Base-by-base conservation (phyloP, 2,888 invertebrate genomes). In the Hirtodrosophila alboralis region DNA sequence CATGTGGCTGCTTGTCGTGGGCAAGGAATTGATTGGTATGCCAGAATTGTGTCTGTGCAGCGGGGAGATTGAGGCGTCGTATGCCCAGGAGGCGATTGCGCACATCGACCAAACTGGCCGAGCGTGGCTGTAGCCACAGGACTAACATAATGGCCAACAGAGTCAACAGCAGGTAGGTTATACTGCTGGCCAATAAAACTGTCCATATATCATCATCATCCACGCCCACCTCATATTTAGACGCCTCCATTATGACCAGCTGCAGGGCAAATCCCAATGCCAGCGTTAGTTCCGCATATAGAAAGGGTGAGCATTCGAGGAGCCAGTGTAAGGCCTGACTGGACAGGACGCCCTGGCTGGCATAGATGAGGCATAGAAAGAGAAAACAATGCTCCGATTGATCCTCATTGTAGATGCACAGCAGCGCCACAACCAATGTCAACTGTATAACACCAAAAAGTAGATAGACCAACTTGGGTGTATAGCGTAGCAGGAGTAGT, bases 391-490 rank as follows among this genome's bases (percentile, higher is more conserved):
- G 58, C 54, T 87, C 84, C 34, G 84, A 56, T 14, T 68, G 69
- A 13, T 77, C 63, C 16, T 88, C 87, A n/a, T 63, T 59, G 28
- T 87, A 89, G 28, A 88, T 83, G 51, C 86, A 78, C 9, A 88
- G 63, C 31, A 88, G 52, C 1, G 88, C 89, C 16, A 76, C 77
- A 3, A 81, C 52, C 27, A 81, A 48, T 0, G 89, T 88, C 6
- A 89, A 38, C 45, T 88, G 86, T n/a, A 88, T 86, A 8, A 87
- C 44, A 0, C 87, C 88, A 59, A 88, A 84, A 36, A 89, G 75
- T 18, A 88, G 45, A 38, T 75, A 88, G 2, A 87, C 73, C 60
- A 88, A 14, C 53, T 88, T 87, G 3, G 88, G 77, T 8, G 77
- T 79, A 37, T 89, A 88, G 14, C 87, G 75, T 23, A 81, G 36